Evolutionary conservation across 2,888 invertebrate species (phyloP), one percentile per base, ranked within the genome.

Genomic region (Rhyacophila evoluta): DNA sequence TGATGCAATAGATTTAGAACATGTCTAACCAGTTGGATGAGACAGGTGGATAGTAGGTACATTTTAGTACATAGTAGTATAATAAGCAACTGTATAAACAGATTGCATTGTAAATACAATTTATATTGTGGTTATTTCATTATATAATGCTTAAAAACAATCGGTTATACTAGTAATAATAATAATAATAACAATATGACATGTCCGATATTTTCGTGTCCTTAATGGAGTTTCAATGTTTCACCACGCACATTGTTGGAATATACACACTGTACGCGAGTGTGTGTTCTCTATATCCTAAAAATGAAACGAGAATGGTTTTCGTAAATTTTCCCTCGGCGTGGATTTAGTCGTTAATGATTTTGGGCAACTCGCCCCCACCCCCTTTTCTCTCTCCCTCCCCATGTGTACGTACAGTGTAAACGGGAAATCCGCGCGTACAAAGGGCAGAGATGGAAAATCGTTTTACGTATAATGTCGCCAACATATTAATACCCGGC

Each of bases 281-380:
- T 55, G n/a, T 55, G 55, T 55, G 19, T 55, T 55, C 19, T 55
- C 55, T 55, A 55, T 55, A 55, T 55, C 55, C 55, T 5, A 55
- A 55, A 55, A 55, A 55, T 55, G 55, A 55, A 55, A 55, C 55
- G 55, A 55, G 25, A 55, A 55, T 55, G 55, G 55, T 55, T 55
- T 55, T 55, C 55, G 55, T 55, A 55, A 55, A 55, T 55, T 55
- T 55, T 55, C 55, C 55, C 55, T 55, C 55, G 55, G 55, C 55
- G 55, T 55, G 55, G 55, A 55, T 55, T 55, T 55, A 55, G 55
- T 55, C 55, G 55, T 55, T 55, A 55, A 55, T 55, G 55, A 55
- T 55, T 55, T 55, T 55, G 55, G 55, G 55, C 8, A 15, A 19
- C 55, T 33, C 29, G 2, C 29, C 6, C 29, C 6, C 29, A 2